Base-by-base conservation (phyloP, 2,797 vertebrate genomes). In the Brotula barbata region DNA sequence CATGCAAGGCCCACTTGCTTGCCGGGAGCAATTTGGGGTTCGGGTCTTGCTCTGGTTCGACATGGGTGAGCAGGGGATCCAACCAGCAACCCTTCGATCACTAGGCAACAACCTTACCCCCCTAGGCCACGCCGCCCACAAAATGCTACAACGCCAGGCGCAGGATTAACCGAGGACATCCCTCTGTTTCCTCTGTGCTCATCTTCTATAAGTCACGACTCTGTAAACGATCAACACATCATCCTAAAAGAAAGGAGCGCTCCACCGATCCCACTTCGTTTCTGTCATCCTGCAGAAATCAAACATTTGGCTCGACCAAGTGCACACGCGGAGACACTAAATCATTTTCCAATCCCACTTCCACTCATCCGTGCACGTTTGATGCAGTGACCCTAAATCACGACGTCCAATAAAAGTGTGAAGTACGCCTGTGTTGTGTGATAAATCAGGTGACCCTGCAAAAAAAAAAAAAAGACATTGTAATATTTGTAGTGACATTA, bases 321-420 rank as follows among this genome's bases (percentile, higher is more conserved):
- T 19, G 12, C 44, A 45, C 17, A 1, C 22, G 3, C 2, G 15
- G 68, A 67, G 60, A 52, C 62, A 51, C 68, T 69, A 66, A 77
- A 83, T 81, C 56, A 70, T 83, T 87, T 82, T 80, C 40, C 58
- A 80, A 75, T 76, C 60, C 20, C 0, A 3, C 40, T 36, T 64
- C 34, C 56, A 52, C 56, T 58, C 73, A 58, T 65, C 55, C 62
- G 5, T 66, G 73, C 73, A 65, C 76, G 40, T 19, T 45, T 58
- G 64, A 72, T 58, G 46, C 58, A 65, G 51, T 71, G 77, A 84
- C 69, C 70, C 65, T 63, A 62, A 62, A 61, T 55, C 55, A 40
- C 44, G 5, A 64, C 58, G 58, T 31, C 45, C 82, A 76, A 74
- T 68, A 17, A 62, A 60, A 37, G 17, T 6, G 9, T 48, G 51